Base-by-base conservation (phyloP, 2,797 vertebrate species). In the Gastrophryne carolinensis region DNA sequence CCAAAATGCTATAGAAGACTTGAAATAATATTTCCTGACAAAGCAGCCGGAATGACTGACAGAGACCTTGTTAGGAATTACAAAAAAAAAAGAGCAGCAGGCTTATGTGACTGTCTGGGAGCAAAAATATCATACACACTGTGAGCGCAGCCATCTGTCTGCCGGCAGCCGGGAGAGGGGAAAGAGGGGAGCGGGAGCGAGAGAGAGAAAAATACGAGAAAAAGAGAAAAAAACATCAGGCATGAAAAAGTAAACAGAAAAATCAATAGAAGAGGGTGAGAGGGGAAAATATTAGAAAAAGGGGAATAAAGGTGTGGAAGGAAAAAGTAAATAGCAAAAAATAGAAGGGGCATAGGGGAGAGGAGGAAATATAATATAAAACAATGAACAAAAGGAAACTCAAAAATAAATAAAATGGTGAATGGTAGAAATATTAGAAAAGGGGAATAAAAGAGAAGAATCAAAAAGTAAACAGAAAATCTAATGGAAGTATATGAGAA, bases 1-100 rank as follows among this genome's bases (percentile, higher is more conserved):
- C 44, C 66, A 49, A 27, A n/a, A 44, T 44, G 17, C 39, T 44
- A 15, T 44, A 44, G 39, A 44, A 44, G 39, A 13, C 15, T 15
- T 24, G 7, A 53, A 69, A 69, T 29, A 32, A n/a, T 13, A 21
- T 12, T 39, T 62, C 24, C 2, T 1, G 23, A 23, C 11, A 49
- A 37, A 29, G 19, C 35, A 57, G 58, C 19, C n/a, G n/a, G n/a
- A n/a, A 13, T 15, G 21, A 24, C n/a, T 21, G 10, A 13, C 15
- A 4, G 57, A 61, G 44, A n/a, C 32, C 73, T 61, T 3, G 30
- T 60, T 34, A 57, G 39, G 50, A 35, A 19, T 24, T 0, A 6
- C 26, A 34, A 12, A 71, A 44, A 39, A 35, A n/a, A 77, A 71
- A 71, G 74, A 77, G 74, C 74, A 77, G 58, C 58, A 47, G 74